Conservation (phyloP, 2,113 vertebrate species). For the Uria lomvia region DNA sequence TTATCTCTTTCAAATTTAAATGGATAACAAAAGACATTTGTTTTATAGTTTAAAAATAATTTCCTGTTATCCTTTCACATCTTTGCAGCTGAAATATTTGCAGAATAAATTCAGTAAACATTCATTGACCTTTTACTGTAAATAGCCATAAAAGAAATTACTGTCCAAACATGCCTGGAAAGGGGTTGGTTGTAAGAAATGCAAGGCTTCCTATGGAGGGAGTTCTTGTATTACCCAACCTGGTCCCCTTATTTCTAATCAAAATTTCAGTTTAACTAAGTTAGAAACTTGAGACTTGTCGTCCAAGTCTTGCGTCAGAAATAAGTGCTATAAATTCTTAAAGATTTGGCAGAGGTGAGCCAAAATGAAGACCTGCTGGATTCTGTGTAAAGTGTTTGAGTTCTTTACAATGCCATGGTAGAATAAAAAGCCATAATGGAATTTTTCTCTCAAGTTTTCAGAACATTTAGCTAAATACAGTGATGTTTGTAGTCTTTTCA, state of each 20-base stretch:
- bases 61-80: not conserved
- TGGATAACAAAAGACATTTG: not conserved
- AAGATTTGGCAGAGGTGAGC: not conserved
- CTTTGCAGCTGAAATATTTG: not conserved
- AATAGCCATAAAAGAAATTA: not conserved
- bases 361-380: not conserved
- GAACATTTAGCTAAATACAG: not conserved
- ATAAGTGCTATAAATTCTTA: not conserved
- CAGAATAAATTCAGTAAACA: not conserved
- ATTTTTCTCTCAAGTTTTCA: not conserved
- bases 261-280: not conserved
- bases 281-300: not conserved
- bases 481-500: not conserved
- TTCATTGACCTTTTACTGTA: not conserved
- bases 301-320: not conserved
- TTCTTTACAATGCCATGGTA: not conserved
- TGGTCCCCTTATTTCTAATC: not conserved
- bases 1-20: not conserved
- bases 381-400: not conserved
- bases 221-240: not conserved
- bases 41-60: not conserved
- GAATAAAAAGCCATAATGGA: not conserved
- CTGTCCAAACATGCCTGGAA: not conserved
- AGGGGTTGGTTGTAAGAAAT: not conserved
- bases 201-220: not conserved